Evolutionary conservation across 2,888 invertebrate genomes (phyloP), one percentile per base, ranked within the genome.

Genomic region (Sinotaia quadrata): DNA sequence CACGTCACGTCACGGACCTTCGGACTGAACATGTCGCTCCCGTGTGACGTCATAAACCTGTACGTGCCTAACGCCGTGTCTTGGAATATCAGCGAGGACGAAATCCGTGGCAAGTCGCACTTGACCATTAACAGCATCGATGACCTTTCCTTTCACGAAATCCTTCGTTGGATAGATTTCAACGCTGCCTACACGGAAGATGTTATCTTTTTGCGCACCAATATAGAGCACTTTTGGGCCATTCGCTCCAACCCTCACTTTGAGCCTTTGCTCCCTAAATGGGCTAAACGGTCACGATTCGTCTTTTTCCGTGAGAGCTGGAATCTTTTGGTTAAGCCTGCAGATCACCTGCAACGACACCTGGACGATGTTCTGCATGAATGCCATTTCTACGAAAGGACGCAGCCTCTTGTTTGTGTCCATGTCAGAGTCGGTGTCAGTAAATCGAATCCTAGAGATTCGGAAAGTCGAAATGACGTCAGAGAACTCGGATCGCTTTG

Each of bases 1-100:
- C 31, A 58, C 12, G 63, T 72, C 31, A 57, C 68, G 3, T 62
- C 67, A 8, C 68, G 75, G 0, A 54, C 56, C 12, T 69, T 76
- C 27, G 72, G 67, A 24, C 69, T 76, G 33, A 68, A 68, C 7
- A 69, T 76, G 68, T 29, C 65, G n/a, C 67, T 56, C 0, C 75
- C 75, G 0, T 76, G 75, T 57, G 61, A 72, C 59, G 27, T 76
- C 33, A 58, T 61, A 7, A 37, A 67, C 4, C 74, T 73, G 60
- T 74, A 68, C 52, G 24, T 24, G 7, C 75, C 75, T 33, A 71
- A 72, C 51, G 29, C 51, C 27, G 71, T 74, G n/a, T 65, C 68
- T 37, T 76, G 75, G 75, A n/a, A 54, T 27, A 44, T 70, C 2
- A 29, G 36, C 15, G 18, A 49, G 4, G 33, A 37, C 0, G 70